Evolutionary conservation across 2,113 vertebrate species (phyloP), one percentile per base, ranked within the genome.

Genomic region (Motacilla alba): DNA sequence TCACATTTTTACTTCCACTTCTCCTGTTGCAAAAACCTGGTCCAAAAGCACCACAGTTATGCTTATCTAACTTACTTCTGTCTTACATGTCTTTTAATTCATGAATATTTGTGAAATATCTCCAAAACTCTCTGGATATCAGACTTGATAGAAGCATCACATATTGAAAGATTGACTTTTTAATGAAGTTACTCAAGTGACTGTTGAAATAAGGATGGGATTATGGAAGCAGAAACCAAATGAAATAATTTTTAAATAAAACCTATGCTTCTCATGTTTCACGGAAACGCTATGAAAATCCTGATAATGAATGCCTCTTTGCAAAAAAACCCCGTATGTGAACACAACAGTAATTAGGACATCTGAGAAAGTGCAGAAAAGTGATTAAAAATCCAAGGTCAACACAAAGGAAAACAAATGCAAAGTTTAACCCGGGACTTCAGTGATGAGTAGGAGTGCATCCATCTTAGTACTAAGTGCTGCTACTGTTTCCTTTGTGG

Each of bases 311-410:
- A 10, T 81, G 20, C 9, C 13, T 16, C 33, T 91, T 85, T n/a
- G 31, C 4, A 33, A 64, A 82, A 84, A 72, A 60, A 8, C 0
- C 1, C 3, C 13, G 2, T 41, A 62, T 12, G 3, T 72, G 77
- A 87, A 33, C 11, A 19, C 27, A 87, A 44, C 5, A 56, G 44
- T 31, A 69, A 43, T 62, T 37, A 47, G 10, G 14, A 53, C 3
- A n/a, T 79, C 20, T 82, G 50, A 95, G 62, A 93, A 89, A 79
- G 23, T 2, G 1, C 24, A 79, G 7, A 21, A 60, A 83, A 73
- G 23, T 69, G 10, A 12, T 85, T 93, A 55, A 87, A 87, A 79
- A 63, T 76, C 21, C 19, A 69, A 60, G 33, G 87, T 68, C 33
- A 77, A 50, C 52, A 70, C 6, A 91, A 62, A 76, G 9, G 12